phyloP scores from a whole-genome alignment of 2,113 vertebrate species.

The Gymnobelideus leadbeateri region DNA sequence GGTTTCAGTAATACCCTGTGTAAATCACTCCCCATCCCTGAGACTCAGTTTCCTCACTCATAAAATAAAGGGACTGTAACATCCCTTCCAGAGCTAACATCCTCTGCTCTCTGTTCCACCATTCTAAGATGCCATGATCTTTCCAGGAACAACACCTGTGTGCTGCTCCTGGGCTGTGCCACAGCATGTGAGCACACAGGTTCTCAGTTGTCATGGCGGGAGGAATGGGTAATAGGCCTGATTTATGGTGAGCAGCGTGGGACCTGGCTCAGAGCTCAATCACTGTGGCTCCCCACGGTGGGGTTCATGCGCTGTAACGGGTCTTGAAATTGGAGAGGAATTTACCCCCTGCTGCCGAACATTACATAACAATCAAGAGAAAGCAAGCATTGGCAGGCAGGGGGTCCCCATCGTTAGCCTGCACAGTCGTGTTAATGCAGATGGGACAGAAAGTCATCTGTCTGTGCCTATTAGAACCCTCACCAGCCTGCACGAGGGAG shows the following conservation, averaged over 20 bases:
- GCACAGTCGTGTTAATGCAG: constrained; percentile 84
- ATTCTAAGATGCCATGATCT: background rate
- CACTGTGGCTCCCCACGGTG: constrained; percentile 87
- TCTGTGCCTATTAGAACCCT: constrained; percentile 77
- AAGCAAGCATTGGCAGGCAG: constrained; percentile 88
- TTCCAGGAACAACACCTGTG: background rate
- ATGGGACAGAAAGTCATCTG: constrained; percentile 76
- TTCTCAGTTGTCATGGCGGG: constrained; percentile 80
- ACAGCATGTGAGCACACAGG: constrained; percentile 72
- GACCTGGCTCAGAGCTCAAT: constrained; percentile 88
- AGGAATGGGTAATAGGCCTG: constrained; percentile 84
- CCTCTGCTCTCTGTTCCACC: background rate
- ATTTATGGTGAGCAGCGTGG: constrained; percentile 89
- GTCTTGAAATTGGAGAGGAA: constrained; percentile 90
- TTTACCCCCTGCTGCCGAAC: constrained; percentile 91
- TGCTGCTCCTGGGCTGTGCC: constrained; percentile 70
- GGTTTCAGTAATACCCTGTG: background rate
- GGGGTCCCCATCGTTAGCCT: constrained; percentile 85
- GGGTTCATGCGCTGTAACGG: constrained; percentile 86
- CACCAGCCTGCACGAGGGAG: constrained; percentile 67
- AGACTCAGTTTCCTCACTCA: background rate
- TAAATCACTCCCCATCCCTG: background rate
- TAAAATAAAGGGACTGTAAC: background rate
- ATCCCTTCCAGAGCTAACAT: background rate
- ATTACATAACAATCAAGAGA: constrained; percentile 91